These are phyloP conservation scores for Drosophila kanekoi DNA, from an alignment of 2,888 invertebrate species.

Conservation along the genomic window DNA sequence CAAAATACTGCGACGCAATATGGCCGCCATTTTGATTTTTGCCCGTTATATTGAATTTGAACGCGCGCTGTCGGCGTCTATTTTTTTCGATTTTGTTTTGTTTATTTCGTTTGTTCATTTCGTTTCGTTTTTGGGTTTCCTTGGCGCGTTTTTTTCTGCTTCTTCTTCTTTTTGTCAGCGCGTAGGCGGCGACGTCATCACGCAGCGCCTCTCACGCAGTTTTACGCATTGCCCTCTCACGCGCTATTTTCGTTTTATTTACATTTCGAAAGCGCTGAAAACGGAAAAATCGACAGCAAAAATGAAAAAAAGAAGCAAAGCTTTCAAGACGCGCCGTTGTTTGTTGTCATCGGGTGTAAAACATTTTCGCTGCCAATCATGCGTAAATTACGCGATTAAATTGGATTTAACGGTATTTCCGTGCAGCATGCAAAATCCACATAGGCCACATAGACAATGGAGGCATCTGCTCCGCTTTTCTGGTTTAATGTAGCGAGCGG, in stretches of 20 bases:
- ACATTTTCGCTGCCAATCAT: conserved; percentile 75
- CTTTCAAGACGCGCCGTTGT: conserved; percentile 38
- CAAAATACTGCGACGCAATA: conserved; percentile 70
- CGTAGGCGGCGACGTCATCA: conserved; percentile 72
- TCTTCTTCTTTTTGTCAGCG: conserved; percentile 22
- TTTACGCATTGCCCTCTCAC: conserved; percentile 2
- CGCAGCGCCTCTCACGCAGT: conserved; percentile 23
- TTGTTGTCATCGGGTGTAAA: conserved; percentile 52
- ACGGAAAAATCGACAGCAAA: conserved; percentile 15
- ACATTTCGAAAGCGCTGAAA: conserved; percentile 70
- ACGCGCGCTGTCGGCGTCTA: conserved; percentile 32
- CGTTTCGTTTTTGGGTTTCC: conserved; percentile 40
- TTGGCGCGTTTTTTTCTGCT: conserved; percentile 38
- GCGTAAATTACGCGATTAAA: conserved; percentile 81
- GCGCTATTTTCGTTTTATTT: conserved; percentile 70
- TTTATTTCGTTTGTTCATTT: conserved; percentile 65
- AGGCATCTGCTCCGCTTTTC: conserved; percentile 14
- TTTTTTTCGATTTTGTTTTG: conserved; percentile 63
- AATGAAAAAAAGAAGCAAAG: conserved; percentile 18
- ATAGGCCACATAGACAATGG: conserved; percentile 18
- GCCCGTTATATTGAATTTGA: conserved; percentile 62
- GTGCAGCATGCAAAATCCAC: conserved; percentile 59
- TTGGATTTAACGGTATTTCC: conserved; percentile 64
- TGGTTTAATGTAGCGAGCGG: conserved; percentile 38
- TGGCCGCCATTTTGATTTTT: conserved; percentile 73